phyloP scores from a whole-genome alignment of 2,797 vertebrate genomes.

The Varecia variegata region DNA sequence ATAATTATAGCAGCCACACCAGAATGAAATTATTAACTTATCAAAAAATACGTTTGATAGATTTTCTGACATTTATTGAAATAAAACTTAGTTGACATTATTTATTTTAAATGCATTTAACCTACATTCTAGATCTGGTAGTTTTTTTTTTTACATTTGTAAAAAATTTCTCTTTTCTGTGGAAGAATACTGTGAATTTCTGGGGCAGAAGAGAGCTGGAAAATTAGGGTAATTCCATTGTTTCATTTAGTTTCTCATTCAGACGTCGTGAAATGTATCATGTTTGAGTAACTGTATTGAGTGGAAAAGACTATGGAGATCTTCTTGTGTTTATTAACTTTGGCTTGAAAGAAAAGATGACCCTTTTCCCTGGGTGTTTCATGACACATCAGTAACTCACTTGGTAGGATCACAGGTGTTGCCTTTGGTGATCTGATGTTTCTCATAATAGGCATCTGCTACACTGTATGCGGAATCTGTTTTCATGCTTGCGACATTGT shows the following conservation, averaged over 20 bases:
- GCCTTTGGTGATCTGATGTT: conserved; percentile 53
- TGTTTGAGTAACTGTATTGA: conserved; percentile 49
- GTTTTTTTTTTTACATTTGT: neutral
- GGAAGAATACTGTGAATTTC: conserved; percentile 45
- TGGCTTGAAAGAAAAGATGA: conserved; percentile 60
- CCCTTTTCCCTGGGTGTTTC: conserved; percentile 16
- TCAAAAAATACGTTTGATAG: neutral
- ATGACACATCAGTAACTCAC: conserved; percentile 12
- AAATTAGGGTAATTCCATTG: conserved; percentile 25
- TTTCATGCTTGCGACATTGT: neutral
- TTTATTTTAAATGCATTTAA: neutral
- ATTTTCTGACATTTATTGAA: neutral
- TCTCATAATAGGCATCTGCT: neutral
- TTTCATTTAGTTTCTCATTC: conserved; percentile 61
- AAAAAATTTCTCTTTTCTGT: conserved; percentile 35
- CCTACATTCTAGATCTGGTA: neutral
- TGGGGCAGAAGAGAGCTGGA: conserved; percentile 45
- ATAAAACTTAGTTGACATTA: neutral
- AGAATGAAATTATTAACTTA: neutral
- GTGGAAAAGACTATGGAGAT: conserved; percentile 62
- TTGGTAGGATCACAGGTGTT: conserved; percentile 48
- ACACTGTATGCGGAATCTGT: neutral
- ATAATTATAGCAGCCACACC: neutral
- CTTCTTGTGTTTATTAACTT: conserved; percentile 60
- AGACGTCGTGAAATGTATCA: conserved; percentile 38